These are phyloP conservation scores for Chironomus tentans DNA, from an alignment of 2,888 invertebrate genomes.

Conservation along the genomic window DNA sequence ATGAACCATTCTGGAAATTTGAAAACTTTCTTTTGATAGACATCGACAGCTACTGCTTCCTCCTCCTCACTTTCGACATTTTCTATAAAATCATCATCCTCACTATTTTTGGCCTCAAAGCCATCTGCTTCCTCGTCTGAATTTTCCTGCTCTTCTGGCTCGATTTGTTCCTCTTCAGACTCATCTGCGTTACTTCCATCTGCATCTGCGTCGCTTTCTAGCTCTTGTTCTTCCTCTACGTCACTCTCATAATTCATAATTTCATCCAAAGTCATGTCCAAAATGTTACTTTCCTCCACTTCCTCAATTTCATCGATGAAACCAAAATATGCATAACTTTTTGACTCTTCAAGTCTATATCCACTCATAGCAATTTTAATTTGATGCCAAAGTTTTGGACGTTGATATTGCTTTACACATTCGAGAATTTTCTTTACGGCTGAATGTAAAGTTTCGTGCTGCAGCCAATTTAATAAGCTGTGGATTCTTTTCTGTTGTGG, in stretches of 20 bases:
- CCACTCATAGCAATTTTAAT: slow-evolving; percentile 55
- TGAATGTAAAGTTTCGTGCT: slow-evolving; percentile 57
- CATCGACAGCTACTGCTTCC: slow-evolving; percentile 27
- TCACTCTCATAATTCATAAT: slow-evolving; percentile 43
- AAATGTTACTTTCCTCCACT: slow-evolving; percentile 39
- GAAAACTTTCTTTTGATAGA: slow-evolving; percentile 27
- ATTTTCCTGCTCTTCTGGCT: slow-evolving; percentile 31
- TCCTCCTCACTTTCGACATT: slow-evolving; percentile 29
- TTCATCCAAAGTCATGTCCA: slow-evolving; percentile 50
- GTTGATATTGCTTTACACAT: slow-evolving; percentile 48
- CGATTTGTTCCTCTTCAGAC: slow-evolving; percentile 33
- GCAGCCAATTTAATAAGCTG: slow-evolving; percentile 66
- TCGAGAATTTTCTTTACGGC: slow-evolving; percentile 59
- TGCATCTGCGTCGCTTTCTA: slow-evolving; percentile 39
- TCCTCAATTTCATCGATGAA: slow-evolving; percentile 31
- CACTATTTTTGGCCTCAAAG: slow-evolving; percentile 25
- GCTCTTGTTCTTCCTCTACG: slow-evolving; percentile 28
- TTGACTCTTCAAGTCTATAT: slow-evolving; percentile 52
- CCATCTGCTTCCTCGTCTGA: slow-evolving; percentile 31
- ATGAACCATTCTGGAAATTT: slow-evolving; percentile 56
- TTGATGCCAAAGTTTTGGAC: slow-evolving; percentile 46
- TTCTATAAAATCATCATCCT: slow-evolving; percentile 11
- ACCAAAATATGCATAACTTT: slow-evolving; percentile 51
- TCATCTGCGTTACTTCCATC: slow-evolving; percentile 26
- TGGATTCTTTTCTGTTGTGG: slow-evolving; percentile 61